phyloP scores from a whole-genome alignment of 2,113 vertebrate species.

The Oxyura jamaicensis region DNA sequence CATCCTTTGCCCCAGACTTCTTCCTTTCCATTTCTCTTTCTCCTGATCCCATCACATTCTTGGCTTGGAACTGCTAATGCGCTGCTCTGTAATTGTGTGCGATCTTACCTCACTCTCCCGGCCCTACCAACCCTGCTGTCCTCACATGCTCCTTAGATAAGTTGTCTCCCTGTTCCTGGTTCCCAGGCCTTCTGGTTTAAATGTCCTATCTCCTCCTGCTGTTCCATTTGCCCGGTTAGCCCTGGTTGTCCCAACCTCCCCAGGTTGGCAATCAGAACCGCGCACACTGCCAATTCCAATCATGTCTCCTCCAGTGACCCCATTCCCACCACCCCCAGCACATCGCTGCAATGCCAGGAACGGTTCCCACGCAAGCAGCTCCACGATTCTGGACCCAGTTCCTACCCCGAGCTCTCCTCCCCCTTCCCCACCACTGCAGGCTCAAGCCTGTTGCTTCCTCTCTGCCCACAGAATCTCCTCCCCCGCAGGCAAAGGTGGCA shows the following conservation, averaged over 20 bases:
- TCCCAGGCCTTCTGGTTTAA: background rate
- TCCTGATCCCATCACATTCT: conserved; percentile 4
- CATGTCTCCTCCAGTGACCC: background rate
- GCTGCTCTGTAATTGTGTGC: background rate
- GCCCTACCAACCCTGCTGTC: background rate
- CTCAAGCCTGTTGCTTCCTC: background rate
- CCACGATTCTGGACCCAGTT: background rate
- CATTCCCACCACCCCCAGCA: background rate
- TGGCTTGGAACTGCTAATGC: background rate
- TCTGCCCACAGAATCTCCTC: background rate
- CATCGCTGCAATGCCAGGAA: background rate
- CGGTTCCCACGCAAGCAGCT: background rate
- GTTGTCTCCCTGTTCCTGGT: background rate
- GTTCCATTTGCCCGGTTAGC: background rate
- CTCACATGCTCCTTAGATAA: background rate
- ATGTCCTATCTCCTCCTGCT: background rate
- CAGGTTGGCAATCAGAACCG: background rate
- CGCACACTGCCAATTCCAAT: background rate
- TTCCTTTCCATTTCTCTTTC: background rate
- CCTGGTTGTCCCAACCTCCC: background rate
- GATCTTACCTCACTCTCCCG: background rate
- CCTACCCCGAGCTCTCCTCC: background rate
- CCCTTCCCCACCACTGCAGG: background rate
- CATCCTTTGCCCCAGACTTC: background rate
- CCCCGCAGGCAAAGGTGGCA: rapidly evolving